Conservation (phyloP, 2,113 vertebrate genomes). For the Silurus meridionalis region DNA sequence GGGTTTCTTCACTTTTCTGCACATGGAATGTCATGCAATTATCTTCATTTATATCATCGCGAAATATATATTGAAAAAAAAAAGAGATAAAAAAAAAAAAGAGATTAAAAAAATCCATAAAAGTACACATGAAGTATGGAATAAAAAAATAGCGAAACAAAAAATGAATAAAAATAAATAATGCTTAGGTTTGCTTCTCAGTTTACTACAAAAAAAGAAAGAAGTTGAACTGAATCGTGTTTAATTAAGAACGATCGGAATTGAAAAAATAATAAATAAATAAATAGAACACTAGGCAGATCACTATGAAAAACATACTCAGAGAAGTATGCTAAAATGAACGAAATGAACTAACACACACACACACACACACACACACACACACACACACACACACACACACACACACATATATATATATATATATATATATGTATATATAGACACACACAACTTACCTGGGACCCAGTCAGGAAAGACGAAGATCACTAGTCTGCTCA, state of each 20-base stretch:
- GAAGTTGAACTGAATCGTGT: conserved; percentile 9
- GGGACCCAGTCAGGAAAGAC: conserved; percentile 15
- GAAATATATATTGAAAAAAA: conserved; percentile 21
- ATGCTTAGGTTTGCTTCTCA: conserved; percentile 31
- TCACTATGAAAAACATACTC: conserved; percentile 28
- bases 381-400: neutral
- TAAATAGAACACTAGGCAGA: neutral
- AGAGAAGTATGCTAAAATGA: conserved; percentile 1
- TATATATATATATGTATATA: neutral
- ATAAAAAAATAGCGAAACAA: conserved; percentile 22
- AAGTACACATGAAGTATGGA: neutral
- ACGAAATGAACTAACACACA: neutral
- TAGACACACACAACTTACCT: conserved; percentile 3
- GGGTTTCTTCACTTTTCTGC: conserved; percentile 19
- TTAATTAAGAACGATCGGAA: neutral
- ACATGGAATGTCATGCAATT: conserved; percentile 31
- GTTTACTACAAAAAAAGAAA: neutral
- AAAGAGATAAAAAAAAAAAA: conserved; percentile 29
- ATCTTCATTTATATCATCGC: conserved; percentile 35
- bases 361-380: neutral
- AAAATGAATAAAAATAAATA: neutral
- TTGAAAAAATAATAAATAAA: conserved; percentile 1
- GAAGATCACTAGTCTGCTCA: conserved; percentile 8
- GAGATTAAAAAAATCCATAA: conserved; percentile 19
- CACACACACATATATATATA: neutral